Conservation (phyloP, 2,797 vertebrate species). For the Sardinella longiceps region DNA sequence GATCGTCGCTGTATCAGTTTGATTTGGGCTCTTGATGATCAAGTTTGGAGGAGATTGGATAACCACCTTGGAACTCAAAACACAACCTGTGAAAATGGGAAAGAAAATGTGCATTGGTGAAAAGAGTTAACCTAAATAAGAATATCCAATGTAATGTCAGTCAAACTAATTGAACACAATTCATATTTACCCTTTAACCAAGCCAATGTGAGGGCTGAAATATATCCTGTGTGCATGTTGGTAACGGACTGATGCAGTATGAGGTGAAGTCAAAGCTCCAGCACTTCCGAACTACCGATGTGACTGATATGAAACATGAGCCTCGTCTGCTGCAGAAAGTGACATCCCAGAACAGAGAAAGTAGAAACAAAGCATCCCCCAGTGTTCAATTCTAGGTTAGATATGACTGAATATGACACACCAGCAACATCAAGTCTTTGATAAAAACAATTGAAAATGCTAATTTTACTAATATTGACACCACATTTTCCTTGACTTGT, state of each 20-base stretch:
- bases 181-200: neutral
- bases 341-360: too few relatives aligned
- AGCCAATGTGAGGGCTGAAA: neutral
- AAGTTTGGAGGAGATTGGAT: slow-evolving; percentile 33
- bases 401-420: too few relatives aligned
- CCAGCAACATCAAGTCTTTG: too few relatives aligned
- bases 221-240: neutral
- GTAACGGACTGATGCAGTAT: neutral
- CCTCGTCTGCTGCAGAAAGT: neutral
- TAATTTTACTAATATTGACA: too few relatives aligned
- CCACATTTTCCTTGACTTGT: too few relatives aligned
- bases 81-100: neutral
- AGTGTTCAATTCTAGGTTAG: too few relatives aligned
- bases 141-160: too few relatives aligned
- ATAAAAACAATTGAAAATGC: too few relatives aligned
- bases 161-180: neutral
- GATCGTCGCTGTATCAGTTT: slow-evolving; percentile 35
- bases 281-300: too few relatives aligned
- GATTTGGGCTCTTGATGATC: too few relatives aligned
- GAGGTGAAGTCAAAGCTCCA: neutral
- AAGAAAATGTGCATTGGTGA: neutral
- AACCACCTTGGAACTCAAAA: slow-evolving; percentile 21
- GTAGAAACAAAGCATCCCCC: too few relatives aligned
- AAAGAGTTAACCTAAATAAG: too few relatives aligned
- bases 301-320: neutral